Base-by-base conservation (phyloP, 2,888 invertebrate genomes). In the Drosophila bunnanda region DNA sequence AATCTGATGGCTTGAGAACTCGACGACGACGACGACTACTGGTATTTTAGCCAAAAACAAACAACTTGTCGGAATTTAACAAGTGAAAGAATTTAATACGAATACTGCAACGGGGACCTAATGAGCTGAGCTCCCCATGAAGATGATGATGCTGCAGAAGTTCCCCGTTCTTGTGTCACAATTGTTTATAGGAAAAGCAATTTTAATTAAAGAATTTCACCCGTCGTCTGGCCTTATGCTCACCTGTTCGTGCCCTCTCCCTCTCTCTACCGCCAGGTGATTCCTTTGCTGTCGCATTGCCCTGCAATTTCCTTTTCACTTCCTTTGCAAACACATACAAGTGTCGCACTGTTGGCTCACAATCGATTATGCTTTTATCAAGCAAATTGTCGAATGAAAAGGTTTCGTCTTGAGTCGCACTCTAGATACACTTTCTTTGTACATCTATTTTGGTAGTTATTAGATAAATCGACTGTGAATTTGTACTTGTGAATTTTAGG, bases 161-260 rank as follows among this genome's bases (percentile, higher is more conserved):
- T 48, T 48, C 41, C 56, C 48, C 32, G n/a, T 13, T 50, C 39
- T 70, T 71, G 54, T 75, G 83, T 71, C 70, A 78, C 77, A 65
- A 79, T 81, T 75, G 82, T 72, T 84, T 64, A 72, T 34, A 57
- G 70, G 41, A 78, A 71, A 61, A 75, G 69, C 53, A 48, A 87
- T 85, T 83, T 87, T 79, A 87, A 85, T 85, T 87, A 79, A 82
- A 70, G 78, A 79, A 85, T 85, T 85, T 85, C 72, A 57, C 62
- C 62, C 71, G 46, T 44, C 64, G 41, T 39, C 70, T 65, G 39
- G 56, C 60, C 70, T 53, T 59, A 39, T n/a, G 41, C 38, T 69
- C 50, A 34, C 36, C 20, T 25, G 12, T 34, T 34, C 34, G 48
- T n/a, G 25, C 17, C 12, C 3, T 25, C 44, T 17, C 28, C 13